A percentile compares a stretch with the other conserved stretches of the same genome.
Conservation (phyloP, 2,888 invertebrate species). For the Argyra leucocephala region DNA sequence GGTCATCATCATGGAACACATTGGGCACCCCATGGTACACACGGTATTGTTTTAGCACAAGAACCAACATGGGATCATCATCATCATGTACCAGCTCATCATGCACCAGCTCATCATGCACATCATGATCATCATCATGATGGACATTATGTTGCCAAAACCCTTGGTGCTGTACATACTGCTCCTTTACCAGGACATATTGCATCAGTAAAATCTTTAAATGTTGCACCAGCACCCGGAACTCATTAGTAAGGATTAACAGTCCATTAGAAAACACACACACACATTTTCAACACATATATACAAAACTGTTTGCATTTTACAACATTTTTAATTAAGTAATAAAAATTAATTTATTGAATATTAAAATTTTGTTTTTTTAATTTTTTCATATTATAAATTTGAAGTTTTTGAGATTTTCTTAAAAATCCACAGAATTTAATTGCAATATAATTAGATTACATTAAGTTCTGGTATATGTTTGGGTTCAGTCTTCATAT, state of each 20-base stretch:
- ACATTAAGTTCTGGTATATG: no score
- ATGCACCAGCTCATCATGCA: not conserved
- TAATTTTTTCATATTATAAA: no score
- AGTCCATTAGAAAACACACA: no score
- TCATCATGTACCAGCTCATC: not conserved
- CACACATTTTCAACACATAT: no score
- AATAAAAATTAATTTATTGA: no score
- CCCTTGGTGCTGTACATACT: not conserved
- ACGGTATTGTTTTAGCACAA: not conserved
- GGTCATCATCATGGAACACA: not conserved
- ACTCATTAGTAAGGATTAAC: not conserved
- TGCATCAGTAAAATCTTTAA: not conserved
- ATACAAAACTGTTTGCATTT: no score
- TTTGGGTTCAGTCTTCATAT: no score
- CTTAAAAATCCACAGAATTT: no score
- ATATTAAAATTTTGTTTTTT: no score
- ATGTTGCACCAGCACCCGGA: not conserved
- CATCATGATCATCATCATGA: not conserved
- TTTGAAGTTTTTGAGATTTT: no score
- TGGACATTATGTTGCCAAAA: not conserved
- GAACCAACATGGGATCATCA: not conserved
- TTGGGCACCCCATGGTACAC: not conserved
- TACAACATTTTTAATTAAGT: no score
- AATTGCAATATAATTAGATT: no score
- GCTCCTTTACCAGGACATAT: constrained; percentile 1